Conservation (phyloP, 2,888 invertebrate species). For the Drosophila pullipes region DNA sequence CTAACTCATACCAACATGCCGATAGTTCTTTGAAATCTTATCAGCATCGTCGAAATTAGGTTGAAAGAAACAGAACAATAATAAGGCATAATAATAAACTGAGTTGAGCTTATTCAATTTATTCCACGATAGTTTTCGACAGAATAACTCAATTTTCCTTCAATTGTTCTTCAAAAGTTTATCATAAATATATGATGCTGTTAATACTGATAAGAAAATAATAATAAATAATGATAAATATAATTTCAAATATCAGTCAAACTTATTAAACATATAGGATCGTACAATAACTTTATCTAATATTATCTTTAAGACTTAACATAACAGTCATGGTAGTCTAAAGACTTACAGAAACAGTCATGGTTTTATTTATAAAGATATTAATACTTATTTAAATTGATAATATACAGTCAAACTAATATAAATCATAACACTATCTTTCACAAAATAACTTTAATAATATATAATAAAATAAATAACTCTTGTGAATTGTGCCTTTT, state of each 20-base stretch:
- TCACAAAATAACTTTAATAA: not conserved
- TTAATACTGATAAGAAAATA: no score
- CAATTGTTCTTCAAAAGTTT: not conserved
- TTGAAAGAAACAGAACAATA: not conserved
- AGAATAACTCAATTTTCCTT: not conserved
- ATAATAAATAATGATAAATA: not conserved
- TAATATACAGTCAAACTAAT: not conserved
- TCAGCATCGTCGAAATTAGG: not conserved
- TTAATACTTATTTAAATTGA: not conserved
- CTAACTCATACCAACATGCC: not conserved
- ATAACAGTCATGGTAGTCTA: not conserved
- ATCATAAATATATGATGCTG: not conserved
- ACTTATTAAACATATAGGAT: not conserved
- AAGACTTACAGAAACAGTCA: not conserved
- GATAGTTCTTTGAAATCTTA: not conserved
- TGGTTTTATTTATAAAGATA: not conserved
- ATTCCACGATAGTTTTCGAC: not conserved
- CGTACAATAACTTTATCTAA: not conserved
- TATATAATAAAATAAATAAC: not conserved
- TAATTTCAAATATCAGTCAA: not conserved
- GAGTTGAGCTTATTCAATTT: not conserved
- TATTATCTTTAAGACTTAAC: not conserved
- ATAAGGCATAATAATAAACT: not conserved
- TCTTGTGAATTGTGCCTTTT: not conserved
- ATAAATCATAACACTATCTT: not conserved